These are phyloP conservation scores for Tipula unca DNA, from an alignment of 2,888 invertebrate species.

Conservation along the genomic window DNA sequence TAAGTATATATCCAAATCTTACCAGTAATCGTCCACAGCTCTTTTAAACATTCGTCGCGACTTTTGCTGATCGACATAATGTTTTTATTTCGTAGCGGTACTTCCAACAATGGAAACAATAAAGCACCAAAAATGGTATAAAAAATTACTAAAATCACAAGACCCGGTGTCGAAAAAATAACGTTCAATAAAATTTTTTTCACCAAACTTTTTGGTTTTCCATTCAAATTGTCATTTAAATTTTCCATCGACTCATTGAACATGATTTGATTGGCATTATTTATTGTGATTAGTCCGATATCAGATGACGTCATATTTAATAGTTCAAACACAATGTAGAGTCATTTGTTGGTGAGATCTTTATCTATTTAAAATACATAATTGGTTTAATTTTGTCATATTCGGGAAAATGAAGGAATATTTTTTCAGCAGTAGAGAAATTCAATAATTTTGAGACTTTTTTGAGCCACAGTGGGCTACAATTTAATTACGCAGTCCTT, in stretches of 20 bases:
- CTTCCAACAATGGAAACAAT: slow-evolving; percentile 66
- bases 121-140: slow-evolving; percentile 68
- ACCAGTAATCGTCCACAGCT: slow-evolving; percentile 77
- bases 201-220: background rate
- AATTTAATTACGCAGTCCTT: too few relatives aligned
- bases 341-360: background rate
- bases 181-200: slow-evolving; percentile 33
- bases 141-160: slow-evolving; percentile 61
- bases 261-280: background rate
- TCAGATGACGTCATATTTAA: background rate
- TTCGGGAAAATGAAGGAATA: too few relatives aligned
- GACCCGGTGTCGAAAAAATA: slow-evolving; percentile 46
- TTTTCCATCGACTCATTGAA: background rate
- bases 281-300: background rate
- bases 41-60: slow-evolving; percentile 59
- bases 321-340: background rate
- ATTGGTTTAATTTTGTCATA: background rate
- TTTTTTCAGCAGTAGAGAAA: too few relatives aligned
- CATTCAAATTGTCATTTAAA: background rate
- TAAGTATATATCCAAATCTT: too few relatives aligned
- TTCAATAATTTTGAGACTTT: too few relatives aligned
- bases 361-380: background rate
- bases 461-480: too few relatives aligned
- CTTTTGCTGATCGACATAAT: slow-evolving; percentile 54
- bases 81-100: slow-evolving; percentile 57